Percentiles rank a stretch among this genome's conserved stretches.
These are phyloP conservation scores for Bradysia coprophila DNA, from an alignment of 1,140 invertebrate species.

Conservation along the genomic window DNA sequence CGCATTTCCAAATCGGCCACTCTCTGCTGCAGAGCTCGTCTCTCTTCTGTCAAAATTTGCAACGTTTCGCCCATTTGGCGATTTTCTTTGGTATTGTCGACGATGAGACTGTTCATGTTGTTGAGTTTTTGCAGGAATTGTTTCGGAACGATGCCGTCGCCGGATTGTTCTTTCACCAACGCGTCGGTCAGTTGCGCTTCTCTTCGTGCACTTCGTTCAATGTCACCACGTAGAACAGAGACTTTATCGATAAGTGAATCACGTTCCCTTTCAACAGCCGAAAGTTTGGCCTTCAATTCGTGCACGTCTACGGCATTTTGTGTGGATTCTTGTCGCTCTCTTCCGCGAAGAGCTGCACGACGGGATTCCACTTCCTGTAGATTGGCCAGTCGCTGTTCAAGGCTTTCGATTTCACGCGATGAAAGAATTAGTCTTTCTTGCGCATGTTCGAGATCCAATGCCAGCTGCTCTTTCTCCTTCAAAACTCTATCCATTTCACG, in stretches of 20 bases:
- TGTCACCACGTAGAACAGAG: constrained; percentile 14
- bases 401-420: constrained; percentile 17
- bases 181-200: constrained; percentile 19
- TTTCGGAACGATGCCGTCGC: constrained; percentile 21
- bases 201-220: constrained; percentile 14
- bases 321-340: constrained; percentile 16
- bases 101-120: constrained; percentile 28
- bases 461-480: constrained; percentile 16
- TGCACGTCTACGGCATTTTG: constrained; percentile 17
- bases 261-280: constrained; percentile 9
- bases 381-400: constrained; percentile 14
- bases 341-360: constrained; percentile 12
- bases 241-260: constrained; percentile 13
- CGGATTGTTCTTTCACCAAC: constrained; percentile 12
- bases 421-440: constrained; percentile 18
- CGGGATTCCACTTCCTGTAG: constrained; percentile 19
- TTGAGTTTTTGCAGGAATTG: constrained; percentile 29
- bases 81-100: constrained; percentile 30
- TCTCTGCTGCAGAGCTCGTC: constrained; percentile 22
- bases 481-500: constrained; percentile 19
- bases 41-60: constrained; percentile 24
- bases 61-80: constrained; percentile 28
- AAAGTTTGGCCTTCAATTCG: constrained; percentile 13
- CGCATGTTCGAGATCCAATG: constrained; percentile 17
- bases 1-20: constrained; percentile 20